Conservation (phyloP, 2,797 vertebrate species). For the Enteromius argenteus region DNA sequence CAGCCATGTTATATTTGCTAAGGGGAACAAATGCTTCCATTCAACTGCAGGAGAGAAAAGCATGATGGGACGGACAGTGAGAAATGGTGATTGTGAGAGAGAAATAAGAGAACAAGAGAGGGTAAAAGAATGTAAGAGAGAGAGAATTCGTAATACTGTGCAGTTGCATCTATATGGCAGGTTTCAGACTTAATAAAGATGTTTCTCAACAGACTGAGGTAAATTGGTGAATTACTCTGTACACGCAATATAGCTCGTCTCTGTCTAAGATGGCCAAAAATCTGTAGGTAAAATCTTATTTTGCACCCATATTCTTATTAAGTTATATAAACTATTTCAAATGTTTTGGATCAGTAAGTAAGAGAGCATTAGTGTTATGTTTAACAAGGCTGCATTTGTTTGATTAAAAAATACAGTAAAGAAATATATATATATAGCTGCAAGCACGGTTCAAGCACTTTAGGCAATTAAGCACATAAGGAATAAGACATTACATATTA, state of each 20-base stretch:
- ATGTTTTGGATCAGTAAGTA: not conserved
- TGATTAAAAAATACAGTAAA: not conserved
- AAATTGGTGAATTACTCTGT: not conserved
- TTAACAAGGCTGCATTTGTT: not conserved
- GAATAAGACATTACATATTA: too few relatives aligned
- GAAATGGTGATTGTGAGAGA: conserved; percentile 21
- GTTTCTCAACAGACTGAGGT: not conserved
- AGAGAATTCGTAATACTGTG: not conserved
- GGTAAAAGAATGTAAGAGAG: not conserved
- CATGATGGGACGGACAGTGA: conserved; percentile 7
- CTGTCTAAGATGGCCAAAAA: too few relatives aligned
- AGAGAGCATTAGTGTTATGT: not conserved
- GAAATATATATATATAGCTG: too few relatives aligned
- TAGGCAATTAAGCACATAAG: too few relatives aligned
- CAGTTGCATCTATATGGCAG: not conserved
- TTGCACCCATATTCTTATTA: not conserved
- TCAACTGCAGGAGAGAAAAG: conserved; percentile 30
- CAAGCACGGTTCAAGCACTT: too few relatives aligned
- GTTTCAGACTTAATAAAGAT: conserved; percentile 6
- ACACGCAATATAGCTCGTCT: not conserved
- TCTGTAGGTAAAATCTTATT: not conserved
- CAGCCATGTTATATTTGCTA: conserved; percentile 50
- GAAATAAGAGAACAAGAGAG: conserved; percentile 36
- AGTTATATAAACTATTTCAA: not conserved
- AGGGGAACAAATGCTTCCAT: conserved; percentile 57